Percentiles rank a stretch among this genome's conserved stretches.
Conservation (phyloP, 2,113 vertebrate genomes). For the Ovis aries region ARS-UI_Ramb_v3.0 NC_056065.1:66690501-66691000, state of each 20-base stretch:
- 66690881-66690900: not conserved
- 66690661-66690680: not conserved
- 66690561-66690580: not conserved
- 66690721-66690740: not conserved
- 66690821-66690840: not conserved
- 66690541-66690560: not conserved
- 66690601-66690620: not conserved
- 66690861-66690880: not conserved
- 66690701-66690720: not conserved
- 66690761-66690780: not conserved
- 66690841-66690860: not conserved
- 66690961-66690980: not conserved
- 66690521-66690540: not conserved
- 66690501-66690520: too few relatives aligned
- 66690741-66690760: not conserved
- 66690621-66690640: not conserved
- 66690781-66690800: not conserved
- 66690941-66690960: not conserved
- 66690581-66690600: not conserved
- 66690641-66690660: not conserved
- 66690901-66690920: not conserved
- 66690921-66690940: not conserved
- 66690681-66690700: not conserved
- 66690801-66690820: constrained; percentile 10
- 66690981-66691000: not conserved